Conservation (phyloP, 2,797 vertebrate species). For the Pantherophis alleghaniensis region DNA sequence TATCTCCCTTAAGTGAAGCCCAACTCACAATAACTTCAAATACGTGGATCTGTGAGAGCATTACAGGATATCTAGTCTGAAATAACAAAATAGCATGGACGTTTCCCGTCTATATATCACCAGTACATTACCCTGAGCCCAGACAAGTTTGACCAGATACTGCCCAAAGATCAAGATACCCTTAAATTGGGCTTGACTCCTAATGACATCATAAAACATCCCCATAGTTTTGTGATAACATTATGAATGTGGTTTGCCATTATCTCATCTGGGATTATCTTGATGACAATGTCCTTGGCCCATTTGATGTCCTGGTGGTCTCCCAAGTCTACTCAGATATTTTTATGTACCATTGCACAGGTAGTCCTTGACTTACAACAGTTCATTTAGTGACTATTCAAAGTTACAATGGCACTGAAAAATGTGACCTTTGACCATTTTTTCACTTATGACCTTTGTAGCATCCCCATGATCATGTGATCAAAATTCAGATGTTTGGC, state of each 20-base stretch:
- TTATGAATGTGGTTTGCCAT: neutral
- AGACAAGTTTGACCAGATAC: neutral
- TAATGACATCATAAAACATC: neutral
- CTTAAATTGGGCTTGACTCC: neutral
- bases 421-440: neutral
- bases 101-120: neutral
- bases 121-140: neutral
- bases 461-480: neutral
- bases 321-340: neutral
- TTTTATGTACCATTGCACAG: neutral
- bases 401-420: neutral
- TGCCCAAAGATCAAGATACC: neutral
- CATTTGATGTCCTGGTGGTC: neutral
- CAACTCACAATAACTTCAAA: neutral
- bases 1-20: neutral
- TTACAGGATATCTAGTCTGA: neutral
- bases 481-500: neutral
- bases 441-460: neutral
- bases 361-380: neutral
- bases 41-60: neutral
- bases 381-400: neutral
- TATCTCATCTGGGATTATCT: neutral
- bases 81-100: neutral
- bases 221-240: neutral
- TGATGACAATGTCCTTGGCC: neutral